phyloP scores from a whole-genome alignment of 2,888 invertebrate species.

The Cinara cedri region DNA sequence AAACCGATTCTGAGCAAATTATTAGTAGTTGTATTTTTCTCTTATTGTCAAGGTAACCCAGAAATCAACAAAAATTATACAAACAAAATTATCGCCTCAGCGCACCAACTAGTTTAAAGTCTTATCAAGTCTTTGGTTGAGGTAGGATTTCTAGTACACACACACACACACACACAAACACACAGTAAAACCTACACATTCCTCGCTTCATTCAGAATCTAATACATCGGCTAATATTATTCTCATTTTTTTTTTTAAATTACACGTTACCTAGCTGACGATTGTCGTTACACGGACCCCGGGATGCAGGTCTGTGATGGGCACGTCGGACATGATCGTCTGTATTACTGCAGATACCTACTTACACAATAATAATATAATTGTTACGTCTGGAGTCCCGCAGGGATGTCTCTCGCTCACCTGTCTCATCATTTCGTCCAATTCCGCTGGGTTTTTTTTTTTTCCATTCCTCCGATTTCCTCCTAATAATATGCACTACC shows the following conservation, averaged over 20 bases:
- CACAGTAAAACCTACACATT: neutral
- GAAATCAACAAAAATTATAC: neutral
- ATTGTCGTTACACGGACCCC: slow-evolving; percentile 14
- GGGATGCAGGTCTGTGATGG: neutral
- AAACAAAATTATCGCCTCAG: too few relatives aligned
- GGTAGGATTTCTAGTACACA: too few relatives aligned
- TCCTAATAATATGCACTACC: too few relatives aligned
- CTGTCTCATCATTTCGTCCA: slow-evolving; percentile 25
- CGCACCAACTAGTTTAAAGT: too few relatives aligned
- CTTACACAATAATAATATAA: neutral
- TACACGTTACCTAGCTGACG: slow-evolving; percentile 39
- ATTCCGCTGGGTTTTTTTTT: slow-evolving; percentile 1
- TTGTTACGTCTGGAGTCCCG: slow-evolving; percentile 51
- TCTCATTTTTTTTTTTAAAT: slow-evolving; percentile 18
- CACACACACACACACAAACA: neutral
- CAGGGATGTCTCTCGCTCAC: slow-evolving; percentile 43
- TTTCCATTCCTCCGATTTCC: slow-evolving; percentile 1
- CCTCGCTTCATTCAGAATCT: too few relatives aligned
- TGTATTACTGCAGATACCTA: too few relatives aligned
- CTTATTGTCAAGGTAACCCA: too few relatives aligned
- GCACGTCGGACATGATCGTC: slow-evolving; percentile 41
- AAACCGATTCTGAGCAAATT: too few relatives aligned
- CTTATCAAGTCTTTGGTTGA: too few relatives aligned
- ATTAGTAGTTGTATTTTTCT: too few relatives aligned
- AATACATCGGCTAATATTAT: neutral